These are phyloP conservation scores for Hypsibius dujardini DNA, from an alignment of 1,140 invertebrate genomes.

Conservation along the genomic window DNA sequence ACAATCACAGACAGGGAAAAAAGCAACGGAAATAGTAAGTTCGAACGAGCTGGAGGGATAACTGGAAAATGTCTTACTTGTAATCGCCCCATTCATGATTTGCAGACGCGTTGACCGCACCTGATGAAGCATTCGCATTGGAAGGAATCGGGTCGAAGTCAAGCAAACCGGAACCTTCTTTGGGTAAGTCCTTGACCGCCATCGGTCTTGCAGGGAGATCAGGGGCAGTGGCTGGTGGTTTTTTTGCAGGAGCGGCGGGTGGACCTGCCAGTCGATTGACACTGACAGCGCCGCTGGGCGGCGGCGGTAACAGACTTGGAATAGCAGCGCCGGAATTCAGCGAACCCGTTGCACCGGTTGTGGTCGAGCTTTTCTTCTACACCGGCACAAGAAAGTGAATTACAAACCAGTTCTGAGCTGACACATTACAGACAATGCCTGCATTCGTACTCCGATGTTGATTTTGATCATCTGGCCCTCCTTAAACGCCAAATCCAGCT, in stretches of 20 bases:
- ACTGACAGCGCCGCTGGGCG: slow-evolving; percentile 46
- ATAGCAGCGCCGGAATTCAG: slow-evolving; percentile 34
- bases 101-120: neutral
- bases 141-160: slow-evolving; percentile 5
- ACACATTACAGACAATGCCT: no score
- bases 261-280: neutral
- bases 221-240: neutral
- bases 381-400: neutral
- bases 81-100: neutral
- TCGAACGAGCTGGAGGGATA: neutral
- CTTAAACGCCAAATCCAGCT: slow-evolving; percentile 87
- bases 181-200: no score
- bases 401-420: no score
- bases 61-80: neutral
- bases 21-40: neutral
- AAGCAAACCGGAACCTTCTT: neutral
- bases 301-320: slow-evolving; percentile 54
- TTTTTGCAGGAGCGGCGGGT: neutral
- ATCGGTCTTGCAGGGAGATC: neutral
- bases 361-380: slow-evolving; percentile 32
- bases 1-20: no score
- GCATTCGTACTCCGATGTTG: slow-evolving; percentile 57
- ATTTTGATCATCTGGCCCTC: slow-evolving; percentile 97
- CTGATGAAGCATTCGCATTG: neutral
- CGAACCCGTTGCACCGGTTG: slow-evolving; percentile 52